Percentiles rank a stretch among this genome's conserved stretches.
These are phyloP conservation scores for Drosophila truncata DNA, from an alignment of 1,140 invertebrate species.

Conservation along the genomic window DNA sequence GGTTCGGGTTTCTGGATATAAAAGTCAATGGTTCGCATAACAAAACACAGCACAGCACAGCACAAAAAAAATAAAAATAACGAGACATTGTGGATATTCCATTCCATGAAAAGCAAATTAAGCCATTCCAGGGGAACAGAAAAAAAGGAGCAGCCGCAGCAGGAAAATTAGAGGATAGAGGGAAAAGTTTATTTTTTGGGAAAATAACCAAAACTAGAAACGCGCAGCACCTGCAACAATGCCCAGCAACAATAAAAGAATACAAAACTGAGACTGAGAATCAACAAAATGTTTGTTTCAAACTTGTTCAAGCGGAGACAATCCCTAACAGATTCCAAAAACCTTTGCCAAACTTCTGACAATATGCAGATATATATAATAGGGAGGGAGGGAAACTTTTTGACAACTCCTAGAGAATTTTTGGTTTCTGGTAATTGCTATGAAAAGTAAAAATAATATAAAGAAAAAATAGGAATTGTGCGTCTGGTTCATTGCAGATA, in stretches of 20 bases:
- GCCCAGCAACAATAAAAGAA: conserved; percentile 14
- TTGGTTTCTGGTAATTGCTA: conserved; percentile 68
- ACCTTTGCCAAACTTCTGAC: conserved; percentile 5
- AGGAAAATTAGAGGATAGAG: conserved; percentile 53
- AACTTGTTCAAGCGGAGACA: conserved; percentile 66
- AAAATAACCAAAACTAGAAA: conserved; percentile 51
- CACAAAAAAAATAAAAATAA: conserved; percentile 23
- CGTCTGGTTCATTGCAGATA: conserved; percentile 72
- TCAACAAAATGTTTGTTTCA: conserved; percentile 65
- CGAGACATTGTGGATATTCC: conserved; percentile 32
- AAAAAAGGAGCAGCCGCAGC: conserved; percentile 24
- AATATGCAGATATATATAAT: conserved; percentile 6
- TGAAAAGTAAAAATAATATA: conserved; percentile 27
- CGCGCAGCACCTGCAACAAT: conserved; percentile 62
- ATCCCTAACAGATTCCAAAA: conserved; percentile 39
- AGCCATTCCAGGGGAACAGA: conserved; percentile 49
- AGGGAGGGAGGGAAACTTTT: not conserved
- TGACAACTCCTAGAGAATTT: conserved; percentile 37
- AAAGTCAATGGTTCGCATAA: conserved; percentile 71
- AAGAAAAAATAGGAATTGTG: conserved; percentile 43
- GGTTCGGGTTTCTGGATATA: conserved; percentile 60
- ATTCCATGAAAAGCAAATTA: conserved; percentile 76
- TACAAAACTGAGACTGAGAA: conserved; percentile 19
- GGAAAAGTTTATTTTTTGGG: conserved; percentile 37
- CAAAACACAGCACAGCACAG: conserved; percentile 34